A percentile compares a stretch with the other conserved stretches of the same genome.
phyloP scores from a whole-genome alignment of 2,888 invertebrate genomes.

The Himalopsyche japonica region DNA sequence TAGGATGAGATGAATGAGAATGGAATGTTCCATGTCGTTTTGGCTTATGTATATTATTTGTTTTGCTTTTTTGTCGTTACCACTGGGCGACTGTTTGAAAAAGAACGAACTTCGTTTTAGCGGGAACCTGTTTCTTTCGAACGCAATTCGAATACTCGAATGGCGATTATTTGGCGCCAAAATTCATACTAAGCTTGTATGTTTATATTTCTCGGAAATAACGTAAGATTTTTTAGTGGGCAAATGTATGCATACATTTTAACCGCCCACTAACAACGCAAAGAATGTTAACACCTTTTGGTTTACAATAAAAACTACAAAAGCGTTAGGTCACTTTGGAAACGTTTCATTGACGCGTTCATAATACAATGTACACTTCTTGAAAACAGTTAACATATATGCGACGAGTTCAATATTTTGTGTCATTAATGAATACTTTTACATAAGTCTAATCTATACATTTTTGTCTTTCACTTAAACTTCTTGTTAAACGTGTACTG shows the following conservation, averaged over 20 bases:
- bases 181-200: not conserved
- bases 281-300: not conserved
- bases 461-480: too few relatives aligned
- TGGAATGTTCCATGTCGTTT: slow-evolving; percentile 23
- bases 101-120: slow-evolving; percentile 11
- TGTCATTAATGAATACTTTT: too few relatives aligned
- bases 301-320: not conserved
- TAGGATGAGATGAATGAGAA: slow-evolving; percentile 21
- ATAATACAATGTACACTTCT: too few relatives aligned
- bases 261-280: not conserved
- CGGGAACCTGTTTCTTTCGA: slow-evolving; percentile 13
- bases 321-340: not conserved
- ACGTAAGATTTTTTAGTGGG: not conserved
- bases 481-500: too few relatives aligned
- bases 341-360: not conserved
- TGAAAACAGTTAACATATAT: too few relatives aligned
- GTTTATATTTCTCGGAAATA: not conserved
- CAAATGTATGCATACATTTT: not conserved
- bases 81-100: slow-evolving; percentile 11
- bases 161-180: not conserved
- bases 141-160: not conserved
- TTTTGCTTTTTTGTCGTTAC: slow-evolving; percentile 6
- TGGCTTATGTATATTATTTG: slow-evolving; percentile 9
- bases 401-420: too few relatives aligned
- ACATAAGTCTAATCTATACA: too few relatives aligned